phyloP scores from a whole-genome alignment of 1,140 invertebrate species.

The Diploscapter pachys region DNA sequence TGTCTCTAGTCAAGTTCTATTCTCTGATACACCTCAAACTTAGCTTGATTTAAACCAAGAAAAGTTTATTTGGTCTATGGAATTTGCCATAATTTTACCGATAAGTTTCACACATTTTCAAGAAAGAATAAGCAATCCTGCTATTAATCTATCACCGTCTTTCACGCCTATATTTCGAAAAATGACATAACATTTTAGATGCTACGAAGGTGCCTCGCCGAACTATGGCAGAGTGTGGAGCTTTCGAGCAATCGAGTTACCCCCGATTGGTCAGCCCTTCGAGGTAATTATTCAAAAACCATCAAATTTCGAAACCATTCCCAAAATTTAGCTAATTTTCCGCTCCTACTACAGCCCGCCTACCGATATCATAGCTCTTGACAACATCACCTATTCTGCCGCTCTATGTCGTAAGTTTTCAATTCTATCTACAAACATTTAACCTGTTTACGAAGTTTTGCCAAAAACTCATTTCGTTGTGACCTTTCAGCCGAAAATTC shows the following conservation, averaged over 20 bases:
- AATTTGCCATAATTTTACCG: too few species aligned
- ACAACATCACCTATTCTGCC: conserved; percentile 34
- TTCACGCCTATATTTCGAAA: neutral
- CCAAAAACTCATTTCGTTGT: conserved; percentile 5
- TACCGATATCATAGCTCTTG: conserved; percentile 31
- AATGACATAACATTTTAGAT: conserved; percentile 13
- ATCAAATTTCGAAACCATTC: conserved; percentile 11
- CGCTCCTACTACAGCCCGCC: conserved; percentile 34
- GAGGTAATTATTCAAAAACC: conserved; percentile 22
- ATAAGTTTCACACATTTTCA: too few species aligned
- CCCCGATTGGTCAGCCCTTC: conserved; percentile 37
- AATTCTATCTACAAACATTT: conserved; percentile 3
- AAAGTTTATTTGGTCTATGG: too few species aligned
- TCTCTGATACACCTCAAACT: too few species aligned
- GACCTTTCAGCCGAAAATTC: conserved; percentile 8
- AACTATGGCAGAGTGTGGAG: conserved; percentile 37
- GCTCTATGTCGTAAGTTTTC: conserved; percentile 35
- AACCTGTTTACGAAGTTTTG: conserved; percentile 12
- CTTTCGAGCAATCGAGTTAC: conserved; percentile 36
- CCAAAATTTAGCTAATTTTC: conserved; percentile 26
- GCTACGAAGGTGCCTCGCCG: conserved; percentile 34
- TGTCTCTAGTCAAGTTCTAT: too few species aligned
- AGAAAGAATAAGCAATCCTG: too few species aligned
- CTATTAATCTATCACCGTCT: too few species aligned
- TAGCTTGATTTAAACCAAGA: too few species aligned